Evolutionary conservation across 2,797 vertebrate species (phyloP).

Genomic region (Tachyglossus aculeatus): DNA sequence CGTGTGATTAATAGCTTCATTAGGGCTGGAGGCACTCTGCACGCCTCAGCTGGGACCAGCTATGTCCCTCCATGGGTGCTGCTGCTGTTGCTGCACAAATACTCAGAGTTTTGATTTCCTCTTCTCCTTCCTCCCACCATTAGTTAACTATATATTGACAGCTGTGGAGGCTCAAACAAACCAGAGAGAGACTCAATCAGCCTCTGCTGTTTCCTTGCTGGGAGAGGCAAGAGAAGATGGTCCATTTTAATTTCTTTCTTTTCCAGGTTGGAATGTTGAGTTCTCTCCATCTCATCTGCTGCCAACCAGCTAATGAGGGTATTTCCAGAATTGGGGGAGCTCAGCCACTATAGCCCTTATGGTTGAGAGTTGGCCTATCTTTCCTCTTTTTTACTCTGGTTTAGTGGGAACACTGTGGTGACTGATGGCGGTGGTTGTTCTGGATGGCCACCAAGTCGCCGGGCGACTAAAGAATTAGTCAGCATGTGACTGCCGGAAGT

Average conservation of each 20-base stretch:
- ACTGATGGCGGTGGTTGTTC: too few relatives aligned
- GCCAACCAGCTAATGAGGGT: neutral
- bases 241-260: neutral
- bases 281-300: neutral
- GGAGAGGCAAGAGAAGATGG: neutral
- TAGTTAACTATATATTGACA: constrained; percentile 5
- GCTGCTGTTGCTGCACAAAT: neutral
- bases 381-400: too few relatives aligned
- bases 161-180: neutral
- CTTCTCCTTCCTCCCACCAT: accelerated
- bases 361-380: too few relatives aligned
- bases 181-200: neutral
- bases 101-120: neutral
- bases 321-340: too few relatives aligned
- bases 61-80: neutral
- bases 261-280: accelerated
- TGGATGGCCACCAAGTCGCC: too few relatives aligned
- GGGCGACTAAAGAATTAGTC: too few relatives aligned
- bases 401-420: too few relatives aligned
- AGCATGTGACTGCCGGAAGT: too few relatives aligned
- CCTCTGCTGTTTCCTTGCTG: neutral
- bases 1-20: neutral
- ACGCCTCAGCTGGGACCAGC: neutral
- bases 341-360: too few relatives aligned
- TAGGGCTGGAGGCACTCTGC: neutral